Evolutionary conservation across 2,888 invertebrate species (phyloP), one percentile per base, ranked within the genome.

Genomic region (Amphiduros pacificus): DNA sequence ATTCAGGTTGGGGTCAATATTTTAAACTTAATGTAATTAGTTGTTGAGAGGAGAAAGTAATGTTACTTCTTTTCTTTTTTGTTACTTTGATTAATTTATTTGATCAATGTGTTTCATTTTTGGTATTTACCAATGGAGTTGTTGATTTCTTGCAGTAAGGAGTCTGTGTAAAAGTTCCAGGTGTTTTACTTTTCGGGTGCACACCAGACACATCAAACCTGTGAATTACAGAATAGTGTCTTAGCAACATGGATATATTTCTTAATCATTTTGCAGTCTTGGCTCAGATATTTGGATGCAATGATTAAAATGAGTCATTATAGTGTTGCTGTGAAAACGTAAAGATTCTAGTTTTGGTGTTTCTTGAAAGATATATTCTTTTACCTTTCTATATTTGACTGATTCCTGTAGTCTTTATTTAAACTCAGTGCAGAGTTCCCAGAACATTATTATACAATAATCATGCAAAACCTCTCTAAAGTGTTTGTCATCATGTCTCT

Each of bases 131-230:
- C 52, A 28, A 28, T 28, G 24, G 28, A 52, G 28, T 52, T 52
- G 71, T 76, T 9, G 73, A 75, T 62, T 72, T 70, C 63, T 70
- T 77, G 62, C 76, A 75, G 71, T 78, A 79, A 22, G 77, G 73
- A 51, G 77, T 73, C 64, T 81, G 76, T 60, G 79, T 80, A 56
- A 76, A 80, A 5, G 77, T 77, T 55, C 81, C 81, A 20, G 81
- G 81, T 54, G 73, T 70, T 66, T 79, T 78, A 50, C 69, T 72
- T 59, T 76, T 77, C 2, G 80, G 80, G 67, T 80, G 79, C 5
- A 80, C 74, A 26, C 77, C 79, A 53, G 78, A 72, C 3, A 79
- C 75, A 72, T 79, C 79, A 75, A 80, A 80, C 60, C 80, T 80
- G 48, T 27, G 59, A 58, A 49, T 6, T 4, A 26, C 6, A 32